phyloP scores from a whole-genome alignment of 2,797 vertebrate genomes.

The Trichosurus vulpecula region DNA sequence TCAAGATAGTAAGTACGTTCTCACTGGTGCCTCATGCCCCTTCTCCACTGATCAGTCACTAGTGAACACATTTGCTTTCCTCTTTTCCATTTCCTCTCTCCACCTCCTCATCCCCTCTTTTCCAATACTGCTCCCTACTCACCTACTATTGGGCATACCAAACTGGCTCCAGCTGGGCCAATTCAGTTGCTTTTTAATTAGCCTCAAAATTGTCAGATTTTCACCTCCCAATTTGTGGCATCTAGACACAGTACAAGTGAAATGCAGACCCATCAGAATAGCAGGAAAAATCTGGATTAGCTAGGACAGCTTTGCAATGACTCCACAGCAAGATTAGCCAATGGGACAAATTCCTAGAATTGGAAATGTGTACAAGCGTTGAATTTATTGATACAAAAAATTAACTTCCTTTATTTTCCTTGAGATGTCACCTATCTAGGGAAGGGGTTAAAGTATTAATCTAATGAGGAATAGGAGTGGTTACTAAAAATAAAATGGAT shows the following conservation, averaged over 20 bases:
- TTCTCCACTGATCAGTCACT: background rate
- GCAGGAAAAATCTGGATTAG: constrained; percentile 25
- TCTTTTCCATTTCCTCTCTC: background rate
- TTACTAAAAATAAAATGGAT: background rate
- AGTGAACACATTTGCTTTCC: background rate
- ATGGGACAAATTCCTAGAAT: background rate
- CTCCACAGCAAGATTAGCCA: background rate
- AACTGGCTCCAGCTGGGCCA: background rate
- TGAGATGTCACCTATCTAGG: background rate
- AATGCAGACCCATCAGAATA: background rate
- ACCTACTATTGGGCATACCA: constrained; percentile 6
- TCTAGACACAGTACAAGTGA: background rate
- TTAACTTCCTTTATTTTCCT: background rate
- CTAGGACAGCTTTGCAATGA: background rate
- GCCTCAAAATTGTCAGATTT: background rate
- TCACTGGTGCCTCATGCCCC: background rate
- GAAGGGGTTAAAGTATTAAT: background rate
- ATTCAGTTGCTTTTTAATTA: constrained; percentile 15
- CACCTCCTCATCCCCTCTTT: background rate
- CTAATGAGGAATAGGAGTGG: background rate
- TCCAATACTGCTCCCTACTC: background rate
- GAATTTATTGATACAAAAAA: background rate
- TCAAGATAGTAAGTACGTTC: background rate
- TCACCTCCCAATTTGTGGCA: background rate
- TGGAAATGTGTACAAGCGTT: background rate